phyloP scores from a whole-genome alignment of 2,888 invertebrate genomes.

The Trilocha varians region DNA sequence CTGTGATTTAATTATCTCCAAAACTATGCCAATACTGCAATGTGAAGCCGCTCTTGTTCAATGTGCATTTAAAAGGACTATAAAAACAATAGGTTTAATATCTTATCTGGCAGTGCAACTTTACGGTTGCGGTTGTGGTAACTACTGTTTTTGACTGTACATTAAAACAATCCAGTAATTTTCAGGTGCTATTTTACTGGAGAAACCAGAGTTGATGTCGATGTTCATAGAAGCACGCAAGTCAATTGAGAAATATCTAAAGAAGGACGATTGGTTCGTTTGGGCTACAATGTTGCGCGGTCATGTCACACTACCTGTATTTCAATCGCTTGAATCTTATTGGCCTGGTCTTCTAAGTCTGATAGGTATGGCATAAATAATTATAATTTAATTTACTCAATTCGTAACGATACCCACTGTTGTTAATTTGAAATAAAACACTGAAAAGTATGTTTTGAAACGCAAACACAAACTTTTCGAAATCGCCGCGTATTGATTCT shows the following conservation, averaged over 20 bases:
- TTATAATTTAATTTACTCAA: background rate
- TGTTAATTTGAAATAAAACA: too few species aligned
- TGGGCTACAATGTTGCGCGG: conserved; percentile 99
- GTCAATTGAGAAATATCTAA: conserved; percentile 88
- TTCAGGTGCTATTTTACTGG: conserved; percentile 85
- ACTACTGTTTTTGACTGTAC: background rate
- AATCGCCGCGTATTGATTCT: too few species aligned
- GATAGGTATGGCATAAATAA: conserved; percentile 68
- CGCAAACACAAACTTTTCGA: too few species aligned
- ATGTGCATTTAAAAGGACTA: too few species aligned
- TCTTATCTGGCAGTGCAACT: too few species aligned
- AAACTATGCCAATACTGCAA: too few species aligned
- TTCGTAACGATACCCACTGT: background rate
- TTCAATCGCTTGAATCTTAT: conserved; percentile 98
- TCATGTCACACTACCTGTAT: conserved; percentile 96
- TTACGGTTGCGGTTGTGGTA: too few species aligned
- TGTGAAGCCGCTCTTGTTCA: too few species aligned
- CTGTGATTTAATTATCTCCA: too few species aligned
- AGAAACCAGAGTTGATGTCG: conserved; percentile 90
- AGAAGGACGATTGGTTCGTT: conserved; percentile 97
- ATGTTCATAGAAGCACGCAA: conserved; percentile 88
- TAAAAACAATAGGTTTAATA: too few species aligned
- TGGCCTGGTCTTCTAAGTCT: conserved; percentile 97
- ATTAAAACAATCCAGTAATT: background rate
- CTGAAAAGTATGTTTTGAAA: too few species aligned